These are phyloP conservation scores for Crioceris asparagi DNA, from an alignment of 2,888 invertebrate species.

Conservation along the genomic window DNA sequence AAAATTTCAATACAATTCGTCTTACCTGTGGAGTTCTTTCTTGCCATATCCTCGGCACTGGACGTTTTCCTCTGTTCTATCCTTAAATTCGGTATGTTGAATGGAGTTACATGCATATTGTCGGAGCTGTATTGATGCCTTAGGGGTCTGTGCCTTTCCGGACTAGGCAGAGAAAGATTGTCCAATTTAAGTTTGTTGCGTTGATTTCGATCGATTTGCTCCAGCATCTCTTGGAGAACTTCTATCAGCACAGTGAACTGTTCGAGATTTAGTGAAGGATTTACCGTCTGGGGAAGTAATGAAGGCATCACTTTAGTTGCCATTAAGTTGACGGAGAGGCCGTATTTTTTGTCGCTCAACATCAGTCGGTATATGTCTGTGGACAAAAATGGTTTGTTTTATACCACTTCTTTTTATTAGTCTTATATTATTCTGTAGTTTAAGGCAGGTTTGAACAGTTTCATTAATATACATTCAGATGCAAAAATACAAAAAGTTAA, in stretches of 20 bases:
- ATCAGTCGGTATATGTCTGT: conserved; percentile 87
- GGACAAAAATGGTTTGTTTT: too few species aligned
- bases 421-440: too few species aligned
- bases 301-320: conserved; percentile 90
- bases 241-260: conserved; percentile 71
- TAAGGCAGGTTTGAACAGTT: too few species aligned
- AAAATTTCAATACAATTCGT: too few species aligned
- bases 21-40: conserved; percentile 70
- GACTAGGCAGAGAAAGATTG: conserved; percentile 61
- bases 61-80: conserved; percentile 82
- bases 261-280: conserved; percentile 72
- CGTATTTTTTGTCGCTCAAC: conserved; percentile 83
- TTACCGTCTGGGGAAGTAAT: conserved; percentile 84
- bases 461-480: too few species aligned
- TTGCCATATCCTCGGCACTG: conserved; percentile 83
- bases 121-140: conserved; percentile 78
- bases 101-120: conserved; percentile 73
- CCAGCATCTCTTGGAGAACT: conserved; percentile 87
- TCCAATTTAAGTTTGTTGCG: conserved; percentile 82
- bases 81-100: conserved; percentile 79
- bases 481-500: too few species aligned
- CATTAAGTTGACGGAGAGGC: conserved; percentile 80
- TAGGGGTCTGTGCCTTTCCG: conserved; percentile 63
- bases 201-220: conserved; percentile 78
- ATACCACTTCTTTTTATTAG: too few species aligned